Evolutionary conservation across 1,140 invertebrate genomes (phyloP).

Genomic region (Drosophila azteca): DNA sequence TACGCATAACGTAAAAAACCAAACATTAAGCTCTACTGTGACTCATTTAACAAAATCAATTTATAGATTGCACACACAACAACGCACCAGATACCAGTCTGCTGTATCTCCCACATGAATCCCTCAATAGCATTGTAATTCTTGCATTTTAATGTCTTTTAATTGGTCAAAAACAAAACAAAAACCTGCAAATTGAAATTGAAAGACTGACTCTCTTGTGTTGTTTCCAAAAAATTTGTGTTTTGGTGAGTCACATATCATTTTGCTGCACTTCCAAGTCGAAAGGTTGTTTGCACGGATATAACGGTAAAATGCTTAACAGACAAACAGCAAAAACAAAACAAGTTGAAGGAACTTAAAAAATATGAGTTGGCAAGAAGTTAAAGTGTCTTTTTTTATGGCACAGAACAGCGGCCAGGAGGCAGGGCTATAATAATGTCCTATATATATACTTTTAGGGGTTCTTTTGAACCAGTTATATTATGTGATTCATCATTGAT

Average conservation of each 20-base stretch:
- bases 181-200: neutral
- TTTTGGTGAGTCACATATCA: constrained; percentile 22
- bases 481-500: too few species aligned
- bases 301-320: constrained; percentile 16
- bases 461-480: too few species aligned
- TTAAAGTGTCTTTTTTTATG: neutral
- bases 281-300: constrained; percentile 12
- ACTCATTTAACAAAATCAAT: constrained; percentile 42
- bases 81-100: too few species aligned
- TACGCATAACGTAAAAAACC: constrained; percentile 59
- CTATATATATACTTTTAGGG: too few species aligned
- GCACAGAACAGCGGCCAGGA: neutral
- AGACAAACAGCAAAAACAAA: constrained; percentile 21
- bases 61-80: too few species aligned
- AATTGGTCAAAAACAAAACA: constrained; percentile 17
- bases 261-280: constrained; percentile 20
- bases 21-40: constrained; percentile 38
- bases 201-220: too few species aligned
- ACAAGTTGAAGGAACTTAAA: constrained; percentile 17
- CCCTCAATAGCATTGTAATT: constrained; percentile 2
- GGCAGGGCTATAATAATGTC: neutral
- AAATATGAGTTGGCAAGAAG: constrained; percentile 20
- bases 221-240: constrained; percentile 1
- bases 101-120: neutral
- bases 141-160: constrained; percentile 44